A percentile compares a stretch with the other conserved stretches of the same genome.
phyloP scores from a whole-genome alignment of 2,113 vertebrate genomes.

The Ctenomys sociabilis region DNA sequence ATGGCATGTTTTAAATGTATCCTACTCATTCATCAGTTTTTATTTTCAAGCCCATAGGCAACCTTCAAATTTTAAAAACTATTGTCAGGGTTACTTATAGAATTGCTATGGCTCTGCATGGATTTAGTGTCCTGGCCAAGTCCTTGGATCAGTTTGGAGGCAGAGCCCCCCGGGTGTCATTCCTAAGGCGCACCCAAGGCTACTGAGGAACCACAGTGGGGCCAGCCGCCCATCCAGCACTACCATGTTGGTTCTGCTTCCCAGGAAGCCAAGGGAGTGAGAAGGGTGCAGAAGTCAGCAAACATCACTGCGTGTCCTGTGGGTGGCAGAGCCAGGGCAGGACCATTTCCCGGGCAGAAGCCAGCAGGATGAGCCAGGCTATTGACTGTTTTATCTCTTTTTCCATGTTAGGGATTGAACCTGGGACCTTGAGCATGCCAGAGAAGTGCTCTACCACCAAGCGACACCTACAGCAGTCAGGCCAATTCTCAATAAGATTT shows the following conservation, averaged over 20 bases:
- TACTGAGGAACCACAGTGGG: not conserved
- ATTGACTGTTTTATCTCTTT: not conserved
- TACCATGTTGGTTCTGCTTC: not conserved
- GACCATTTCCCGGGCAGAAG: not conserved
- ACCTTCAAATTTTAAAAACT: not conserved
- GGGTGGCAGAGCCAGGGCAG: not conserved
- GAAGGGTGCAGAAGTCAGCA: not conserved
- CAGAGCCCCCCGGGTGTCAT: not conserved
- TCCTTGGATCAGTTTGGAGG: not conserved
- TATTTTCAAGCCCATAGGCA: not conserved
- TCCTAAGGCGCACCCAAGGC: not conserved
- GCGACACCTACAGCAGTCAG: not conserved
- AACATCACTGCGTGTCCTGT: not conserved
- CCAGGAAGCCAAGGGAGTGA: not conserved
- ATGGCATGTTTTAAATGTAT: not conserved
- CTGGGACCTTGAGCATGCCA: not conserved
- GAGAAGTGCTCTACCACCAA: not conserved
- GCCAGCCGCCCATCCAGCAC: not conserved
- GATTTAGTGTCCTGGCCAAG: not conserved
- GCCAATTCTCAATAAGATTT: not conserved
- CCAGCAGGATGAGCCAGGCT: not conserved
- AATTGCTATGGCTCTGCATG: not conserved
- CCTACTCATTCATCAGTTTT: not conserved
- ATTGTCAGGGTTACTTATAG: not conserved
- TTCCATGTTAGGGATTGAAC: not conserved